These are phyloP conservation scores for Xiphorhynchus elegans DNA, from an alignment of 2,113 vertebrate genomes.

Conservation along the genomic window DNA sequence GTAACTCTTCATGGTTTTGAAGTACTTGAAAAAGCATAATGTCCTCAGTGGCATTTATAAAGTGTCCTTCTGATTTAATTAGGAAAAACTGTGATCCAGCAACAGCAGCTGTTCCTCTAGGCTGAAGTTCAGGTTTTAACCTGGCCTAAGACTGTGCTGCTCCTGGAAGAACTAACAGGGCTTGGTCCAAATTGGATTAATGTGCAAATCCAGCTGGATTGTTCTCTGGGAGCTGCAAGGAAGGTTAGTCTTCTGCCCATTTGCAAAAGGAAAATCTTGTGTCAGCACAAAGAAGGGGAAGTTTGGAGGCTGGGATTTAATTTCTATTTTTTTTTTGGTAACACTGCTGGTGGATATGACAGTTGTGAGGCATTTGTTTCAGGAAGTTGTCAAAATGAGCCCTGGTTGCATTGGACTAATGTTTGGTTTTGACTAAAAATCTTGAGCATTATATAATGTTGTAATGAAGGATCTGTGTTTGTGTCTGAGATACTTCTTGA, in stretches of 20 bases:
- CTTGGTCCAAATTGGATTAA: not conserved
- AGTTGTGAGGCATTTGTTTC: not conserved
- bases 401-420: not conserved
- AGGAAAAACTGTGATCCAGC: not conserved
- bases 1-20: not conserved
- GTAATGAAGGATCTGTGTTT: not conserved
- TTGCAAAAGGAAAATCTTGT: not conserved
- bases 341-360: not conserved
- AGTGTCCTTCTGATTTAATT: not conserved
- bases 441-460: not conserved
- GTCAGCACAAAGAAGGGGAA: not conserved
- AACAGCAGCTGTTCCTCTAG: not conserved
- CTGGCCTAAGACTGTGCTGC: not conserved
- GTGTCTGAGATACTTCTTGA: not conserved
- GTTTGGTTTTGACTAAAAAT: not conserved
- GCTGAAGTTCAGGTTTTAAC: constrained; percentile 24
- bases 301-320: not conserved
- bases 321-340: not conserved
- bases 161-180: not conserved
- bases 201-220: not conserved
- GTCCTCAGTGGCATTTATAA: not conserved
- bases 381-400: not conserved
- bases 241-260: not conserved
- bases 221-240: not conserved
- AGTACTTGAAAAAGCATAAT: not conserved